Conservation (phyloP, 2,888 invertebrate genomes). For the Mellilla xanthometata region DNA sequence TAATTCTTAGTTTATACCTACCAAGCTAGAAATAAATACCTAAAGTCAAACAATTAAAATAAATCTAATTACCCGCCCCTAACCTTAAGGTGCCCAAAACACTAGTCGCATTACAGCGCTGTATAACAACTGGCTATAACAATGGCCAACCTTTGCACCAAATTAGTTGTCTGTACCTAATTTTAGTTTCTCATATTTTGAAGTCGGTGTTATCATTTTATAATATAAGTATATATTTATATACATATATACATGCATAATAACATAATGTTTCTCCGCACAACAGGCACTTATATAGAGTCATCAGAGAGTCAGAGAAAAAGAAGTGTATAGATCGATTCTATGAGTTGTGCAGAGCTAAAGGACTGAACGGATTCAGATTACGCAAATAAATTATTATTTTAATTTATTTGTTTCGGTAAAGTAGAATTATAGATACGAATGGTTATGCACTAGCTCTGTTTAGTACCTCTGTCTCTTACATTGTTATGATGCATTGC, state of each 20-base stretch:
- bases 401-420: conserved; percentile 52
- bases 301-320: conserved; percentile 73
- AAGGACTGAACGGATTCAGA: conserved; percentile 63
- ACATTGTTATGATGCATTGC: conserved; percentile 56
- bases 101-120: too few species aligned
- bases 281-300: conserved; percentile 71
- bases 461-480: conserved; percentile 16
- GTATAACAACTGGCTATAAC: too few species aligned
- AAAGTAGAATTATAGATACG: conserved; percentile 54
- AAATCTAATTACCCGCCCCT: too few species aligned
- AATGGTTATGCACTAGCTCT: conserved; percentile 40
- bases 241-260: conserved; percentile 42
- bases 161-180: too few species aligned
- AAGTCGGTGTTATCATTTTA: too few species aligned
- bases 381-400: conserved; percentile 66
- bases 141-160: too few species aligned
- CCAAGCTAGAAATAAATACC: too few species aligned
- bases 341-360: conserved; percentile 68
- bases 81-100: too few species aligned
- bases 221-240: conserved; percentile 1
- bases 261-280: conserved; percentile 56
- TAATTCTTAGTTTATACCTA: too few species aligned
- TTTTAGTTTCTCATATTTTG: too few species aligned
- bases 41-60: too few species aligned
- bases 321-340: conserved; percentile 66